Conservation (phyloP, 2,888 invertebrate species). For the Plebejus melissa region DNA sequence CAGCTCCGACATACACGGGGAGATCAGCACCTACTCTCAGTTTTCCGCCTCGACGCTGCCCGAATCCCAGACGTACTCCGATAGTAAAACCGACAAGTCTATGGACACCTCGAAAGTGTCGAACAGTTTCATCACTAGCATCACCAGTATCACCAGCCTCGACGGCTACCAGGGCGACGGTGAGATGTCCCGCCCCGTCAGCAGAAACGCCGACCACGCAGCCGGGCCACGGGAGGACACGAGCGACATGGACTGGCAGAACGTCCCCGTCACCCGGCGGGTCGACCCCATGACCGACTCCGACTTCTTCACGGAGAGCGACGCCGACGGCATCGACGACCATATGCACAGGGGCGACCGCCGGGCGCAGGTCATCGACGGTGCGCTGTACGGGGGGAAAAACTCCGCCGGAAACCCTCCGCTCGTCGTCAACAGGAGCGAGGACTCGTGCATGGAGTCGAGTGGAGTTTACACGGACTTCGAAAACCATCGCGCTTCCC, state of each 20-base stretch:
- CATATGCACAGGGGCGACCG: conserved; percentile 84
- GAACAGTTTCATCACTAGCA: conserved; percentile 90
- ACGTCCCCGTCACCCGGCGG: conserved; percentile 82
- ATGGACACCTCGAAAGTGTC: conserved; percentile 82
- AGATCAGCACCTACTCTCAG: conserved; percentile 76
- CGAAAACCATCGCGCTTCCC: conserved; percentile 81
- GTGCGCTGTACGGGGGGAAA: conserved; percentile 90
- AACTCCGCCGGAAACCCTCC: conserved; percentile 77
- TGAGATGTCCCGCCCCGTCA: conserved; percentile 92
- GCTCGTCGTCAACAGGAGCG: conserved; percentile 78
- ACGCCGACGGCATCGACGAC: conserved; percentile 91
- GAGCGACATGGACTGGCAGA: conserved; percentile 77
- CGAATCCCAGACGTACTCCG: conserved; percentile 77
- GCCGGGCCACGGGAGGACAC: conserved; percentile 76
- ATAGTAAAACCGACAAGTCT: conserved; percentile 81
- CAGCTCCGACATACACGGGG: conserved; percentile 82
- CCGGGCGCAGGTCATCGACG: conserved; percentile 91
- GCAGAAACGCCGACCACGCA: conserved; percentile 88
- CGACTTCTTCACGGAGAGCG: conserved; percentile 94
- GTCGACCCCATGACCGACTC: conserved; percentile 94
- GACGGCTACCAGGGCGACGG: conserved; percentile 97
- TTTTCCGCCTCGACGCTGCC: conserved; percentile 71
- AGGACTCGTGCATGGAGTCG: conserved; percentile 92
- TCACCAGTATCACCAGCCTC: conserved; percentile 93
- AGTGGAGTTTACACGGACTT: conserved; percentile 93